Conservation (phyloP, 2,888 invertebrate species). For the Helicoverpa assulta region DNA sequence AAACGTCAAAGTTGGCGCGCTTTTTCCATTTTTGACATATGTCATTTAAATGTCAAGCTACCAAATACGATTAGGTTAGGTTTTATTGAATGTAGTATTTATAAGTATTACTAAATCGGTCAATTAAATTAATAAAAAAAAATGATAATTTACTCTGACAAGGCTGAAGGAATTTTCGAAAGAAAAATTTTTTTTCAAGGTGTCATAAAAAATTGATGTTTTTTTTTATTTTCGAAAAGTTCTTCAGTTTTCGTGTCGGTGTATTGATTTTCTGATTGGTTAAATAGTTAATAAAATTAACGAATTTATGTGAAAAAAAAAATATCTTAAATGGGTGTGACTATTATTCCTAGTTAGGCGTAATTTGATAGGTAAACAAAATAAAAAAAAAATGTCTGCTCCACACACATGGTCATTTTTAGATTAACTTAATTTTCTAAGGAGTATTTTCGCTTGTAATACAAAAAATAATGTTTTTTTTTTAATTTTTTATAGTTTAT, state of each 20-base stretch:
- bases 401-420: constrained; percentile 25
- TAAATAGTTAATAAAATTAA: constrained; percentile 63
- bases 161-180: constrained; percentile 34
- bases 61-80: constrained; percentile 53
- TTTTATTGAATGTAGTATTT: constrained; percentile 56
- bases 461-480: too few relatives aligned
- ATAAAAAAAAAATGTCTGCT: constrained; percentile 31
- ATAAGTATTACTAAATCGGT: constrained; percentile 57
- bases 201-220: background rate
- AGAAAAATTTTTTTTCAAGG: background rate
- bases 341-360: constrained; percentile 69
- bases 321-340: constrained; percentile 76
- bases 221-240: constrained; percentile 15
- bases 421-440: too few relatives aligned
- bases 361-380: constrained; percentile 37
- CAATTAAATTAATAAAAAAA: constrained; percentile 50
- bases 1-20: constrained; percentile 8
- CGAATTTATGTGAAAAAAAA: constrained; percentile 69
- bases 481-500: too few relatives aligned
- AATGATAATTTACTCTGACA: constrained; percentile 15
- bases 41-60: constrained; percentile 36
- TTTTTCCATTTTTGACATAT: constrained; percentile 18
- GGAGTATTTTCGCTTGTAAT: too few relatives aligned
- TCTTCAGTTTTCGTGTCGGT: constrained; percentile 19
- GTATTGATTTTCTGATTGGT: constrained; percentile 47